Conservation (phyloP, 2,797 vertebrate species). For the Danio tinwini region DNA sequence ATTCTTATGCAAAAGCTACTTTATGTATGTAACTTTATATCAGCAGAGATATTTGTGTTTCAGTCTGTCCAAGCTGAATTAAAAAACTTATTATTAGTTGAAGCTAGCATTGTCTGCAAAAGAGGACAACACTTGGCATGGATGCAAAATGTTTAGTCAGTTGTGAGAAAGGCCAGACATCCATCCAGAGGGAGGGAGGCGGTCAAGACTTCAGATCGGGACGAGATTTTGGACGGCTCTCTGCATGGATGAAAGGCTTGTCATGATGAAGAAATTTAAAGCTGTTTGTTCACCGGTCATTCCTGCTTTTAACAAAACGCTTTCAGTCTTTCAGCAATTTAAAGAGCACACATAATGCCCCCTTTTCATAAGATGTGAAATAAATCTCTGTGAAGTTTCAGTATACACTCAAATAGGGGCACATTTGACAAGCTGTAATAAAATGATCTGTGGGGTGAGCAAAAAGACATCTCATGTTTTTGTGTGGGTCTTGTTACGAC, state of each 20-base stretch:
- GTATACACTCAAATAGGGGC: too few species aligned
- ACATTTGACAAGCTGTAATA: too few species aligned
- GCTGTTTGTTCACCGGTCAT: not conserved
- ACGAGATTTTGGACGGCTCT: conserved; percentile 16
- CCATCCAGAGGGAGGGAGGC: conserved; percentile 62
- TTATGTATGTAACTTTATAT: too few species aligned
- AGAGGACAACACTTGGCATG: conserved; percentile 42
- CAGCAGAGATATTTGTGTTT: conserved; percentile 51
- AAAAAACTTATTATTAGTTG: conserved; percentile 49
- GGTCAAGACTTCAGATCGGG: conserved; percentile 29
- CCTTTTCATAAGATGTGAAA: too few species aligned
- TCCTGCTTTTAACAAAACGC: conserved; percentile 8
- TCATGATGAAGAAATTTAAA: conserved; percentile 24
- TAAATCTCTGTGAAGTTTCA: too few species aligned
- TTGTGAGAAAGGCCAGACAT: conserved; percentile 71
- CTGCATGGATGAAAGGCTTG: conserved; percentile 31
- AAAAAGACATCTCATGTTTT: too few species aligned
- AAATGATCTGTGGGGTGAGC: too few species aligned
- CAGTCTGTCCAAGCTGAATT: conserved; percentile 53
- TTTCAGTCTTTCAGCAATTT: conserved; percentile 2
- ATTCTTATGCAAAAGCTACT: conserved; percentile 9
- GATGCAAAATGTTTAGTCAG: conserved; percentile 60
- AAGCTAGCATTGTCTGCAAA: conserved; percentile 52
- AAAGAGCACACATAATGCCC: too few species aligned
- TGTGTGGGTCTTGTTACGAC: too few species aligned